phyloP scores from a whole-genome alignment of 2,888 invertebrate species.

The Scelioninae gen. 1 region DNA sequence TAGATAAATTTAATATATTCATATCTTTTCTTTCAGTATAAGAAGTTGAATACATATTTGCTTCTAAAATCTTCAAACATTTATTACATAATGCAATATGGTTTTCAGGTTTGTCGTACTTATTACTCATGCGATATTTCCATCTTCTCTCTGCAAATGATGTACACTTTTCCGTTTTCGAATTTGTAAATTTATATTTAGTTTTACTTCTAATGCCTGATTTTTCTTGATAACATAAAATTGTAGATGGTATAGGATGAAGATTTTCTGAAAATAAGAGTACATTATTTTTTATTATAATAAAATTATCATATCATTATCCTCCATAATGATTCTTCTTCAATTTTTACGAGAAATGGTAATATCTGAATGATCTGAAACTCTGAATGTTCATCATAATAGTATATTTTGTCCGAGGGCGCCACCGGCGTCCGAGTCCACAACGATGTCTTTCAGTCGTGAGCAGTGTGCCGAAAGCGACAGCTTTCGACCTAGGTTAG shows the following conservation, averaged over 20 bases:
- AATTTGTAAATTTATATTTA: slow-evolving; percentile 1
- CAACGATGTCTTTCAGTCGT: too few relatives aligned
- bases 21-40: background rate
- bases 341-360: too few relatives aligned
- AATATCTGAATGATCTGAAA: too few relatives aligned
- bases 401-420: too few relatives aligned
- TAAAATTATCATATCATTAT: background rate
- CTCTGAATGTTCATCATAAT: too few relatives aligned
- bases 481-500: too few relatives aligned
- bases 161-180: background rate
- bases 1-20: background rate
- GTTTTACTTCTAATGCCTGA: slow-evolving; percentile 52
- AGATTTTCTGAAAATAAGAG: slow-evolving; percentile 14
- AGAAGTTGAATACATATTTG: background rate
- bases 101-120: slow-evolving; percentile 73
- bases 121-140: slow-evolving; percentile 79
- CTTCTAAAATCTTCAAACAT: slow-evolving; percentile 5
- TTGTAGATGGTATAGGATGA: slow-evolving; percentile 30
- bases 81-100: background rate
- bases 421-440: too few relatives aligned
- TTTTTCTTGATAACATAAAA: slow-evolving; percentile 47
- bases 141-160: slow-evolving; percentile 71
- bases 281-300: background rate
- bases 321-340: too few relatives aligned
- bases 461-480: too few relatives aligned